Evolutionary conservation across 2,797 vertebrate species (phyloP).

Genomic region (Rhyacichthys aspro): DNA sequence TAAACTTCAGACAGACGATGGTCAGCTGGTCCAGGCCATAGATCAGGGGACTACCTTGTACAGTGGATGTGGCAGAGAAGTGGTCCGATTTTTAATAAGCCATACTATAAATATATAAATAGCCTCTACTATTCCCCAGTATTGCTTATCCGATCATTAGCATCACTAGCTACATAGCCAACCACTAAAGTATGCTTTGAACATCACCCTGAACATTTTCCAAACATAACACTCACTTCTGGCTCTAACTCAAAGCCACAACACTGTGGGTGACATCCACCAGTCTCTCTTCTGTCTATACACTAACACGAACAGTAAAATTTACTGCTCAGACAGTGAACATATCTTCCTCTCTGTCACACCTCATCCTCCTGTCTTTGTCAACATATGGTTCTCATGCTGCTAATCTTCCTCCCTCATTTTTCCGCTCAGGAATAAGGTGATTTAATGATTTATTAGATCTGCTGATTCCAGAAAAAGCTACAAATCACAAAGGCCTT

Average conservation of each 20-base stretch:
- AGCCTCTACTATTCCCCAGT: too few species aligned
- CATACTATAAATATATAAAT: too few species aligned
- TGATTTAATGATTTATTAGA: conserved; percentile 72
- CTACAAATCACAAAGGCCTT: conserved; percentile 69
- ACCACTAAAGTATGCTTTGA: background rate
- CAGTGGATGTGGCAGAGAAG: too few species aligned
- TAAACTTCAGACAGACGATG: too few species aligned
- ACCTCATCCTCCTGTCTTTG: conserved; percentile 10
- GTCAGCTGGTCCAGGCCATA: too few species aligned
- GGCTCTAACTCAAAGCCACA: background rate
- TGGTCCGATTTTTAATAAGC: too few species aligned
- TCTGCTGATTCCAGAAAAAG: conserved; percentile 58
- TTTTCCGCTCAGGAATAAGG: conserved; percentile 53
- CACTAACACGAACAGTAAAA: conserved; percentile 23
- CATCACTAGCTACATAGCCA: too few species aligned
- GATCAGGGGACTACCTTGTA: too few species aligned
- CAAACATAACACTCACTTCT: background rate
- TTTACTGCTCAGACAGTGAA: conserved; percentile 24
- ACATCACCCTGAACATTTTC: background rate
- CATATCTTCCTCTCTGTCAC: conserved; percentile 5
- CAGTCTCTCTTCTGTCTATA: background rate
- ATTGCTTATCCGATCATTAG: too few species aligned
- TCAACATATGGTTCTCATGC: conserved; percentile 53
- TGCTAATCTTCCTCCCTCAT: conserved; percentile 39
- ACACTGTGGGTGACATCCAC: conserved; percentile 7